phyloP scores from a whole-genome alignment of 2,113 vertebrate species.

The Lophius piscatorius region DNA sequence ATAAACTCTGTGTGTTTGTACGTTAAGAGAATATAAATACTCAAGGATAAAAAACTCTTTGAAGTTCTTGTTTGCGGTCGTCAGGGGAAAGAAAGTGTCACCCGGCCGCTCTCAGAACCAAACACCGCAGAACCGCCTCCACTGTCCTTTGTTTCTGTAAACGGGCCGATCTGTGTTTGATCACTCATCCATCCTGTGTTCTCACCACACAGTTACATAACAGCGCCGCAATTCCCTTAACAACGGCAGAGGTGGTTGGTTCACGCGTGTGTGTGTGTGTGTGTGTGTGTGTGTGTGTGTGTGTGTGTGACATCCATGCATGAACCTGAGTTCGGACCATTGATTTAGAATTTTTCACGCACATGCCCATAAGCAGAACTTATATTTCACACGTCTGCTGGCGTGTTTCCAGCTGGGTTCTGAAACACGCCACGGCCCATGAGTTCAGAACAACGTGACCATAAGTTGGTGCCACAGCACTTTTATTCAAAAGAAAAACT shows the following conservation, averaged over 20 bases:
- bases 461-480: no score
- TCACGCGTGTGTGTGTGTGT: no score
- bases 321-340: not conserved
- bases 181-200: constrained; percentile 39
- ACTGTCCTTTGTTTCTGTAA: constrained; percentile 45
- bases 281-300: not conserved
- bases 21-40: no score
- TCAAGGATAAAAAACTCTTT: no score
- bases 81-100: constrained; percentile 17
- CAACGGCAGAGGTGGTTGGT: constrained; percentile 7
- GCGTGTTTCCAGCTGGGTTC: not conserved
- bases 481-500: no score
- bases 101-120: not conserved
- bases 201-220: constrained; percentile 53
- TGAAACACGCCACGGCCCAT: no score
- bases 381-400: not conserved
- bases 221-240: constrained; percentile 31
- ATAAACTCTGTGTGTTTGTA: no score
- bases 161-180: constrained; percentile 39
- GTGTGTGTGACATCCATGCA: not conserved
- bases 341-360: constrained; percentile 9
- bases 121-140: constrained; percentile 12
- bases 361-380: not conserved
- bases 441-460: no score
- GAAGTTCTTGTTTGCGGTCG: constrained; percentile 26